Conservation (phyloP, 2,797 vertebrate species). For the Diglossa cyanea region DNA sequence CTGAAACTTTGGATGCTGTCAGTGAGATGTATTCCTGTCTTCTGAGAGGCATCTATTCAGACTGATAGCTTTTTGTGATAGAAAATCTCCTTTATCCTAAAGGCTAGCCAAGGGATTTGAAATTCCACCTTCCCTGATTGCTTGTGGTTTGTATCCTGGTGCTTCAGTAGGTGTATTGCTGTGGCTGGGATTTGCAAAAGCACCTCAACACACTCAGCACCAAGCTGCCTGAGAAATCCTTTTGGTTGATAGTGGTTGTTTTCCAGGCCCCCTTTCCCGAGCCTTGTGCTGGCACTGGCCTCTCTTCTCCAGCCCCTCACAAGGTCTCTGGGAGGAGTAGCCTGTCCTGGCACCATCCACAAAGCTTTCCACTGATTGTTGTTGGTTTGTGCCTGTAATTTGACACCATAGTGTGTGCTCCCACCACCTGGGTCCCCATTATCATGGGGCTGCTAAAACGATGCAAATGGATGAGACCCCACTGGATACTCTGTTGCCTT, state of each 20-base stretch:
- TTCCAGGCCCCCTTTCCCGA: background rate
- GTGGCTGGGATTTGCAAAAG: background rate
- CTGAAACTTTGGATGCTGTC: background rate
- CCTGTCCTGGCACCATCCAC: background rate
- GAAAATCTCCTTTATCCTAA: conserved; percentile 3
- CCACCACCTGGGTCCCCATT: rapidly evolving
- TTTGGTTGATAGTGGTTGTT: background rate
- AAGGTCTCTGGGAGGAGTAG: background rate
- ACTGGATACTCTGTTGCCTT: background rate
- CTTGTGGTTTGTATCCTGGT: background rate
- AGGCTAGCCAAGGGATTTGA: background rate
- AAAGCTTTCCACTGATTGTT: background rate
- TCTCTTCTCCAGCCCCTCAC: background rate
- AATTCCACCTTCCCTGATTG: background rate
- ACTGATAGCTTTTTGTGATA: background rate
- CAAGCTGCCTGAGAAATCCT: background rate
- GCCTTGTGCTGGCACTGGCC: background rate
- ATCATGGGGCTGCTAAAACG: rapidly evolving
- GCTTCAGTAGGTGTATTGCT: background rate
- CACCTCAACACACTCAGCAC: background rate
- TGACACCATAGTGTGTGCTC: background rate
- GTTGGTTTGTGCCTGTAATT: background rate
- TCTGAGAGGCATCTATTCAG: background rate
- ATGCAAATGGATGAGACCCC: background rate
- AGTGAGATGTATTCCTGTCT: background rate